These are phyloP conservation scores for Epiblema foenella DNA, from an alignment of 2,888 invertebrate species.

Conservation along the genomic window DNA sequence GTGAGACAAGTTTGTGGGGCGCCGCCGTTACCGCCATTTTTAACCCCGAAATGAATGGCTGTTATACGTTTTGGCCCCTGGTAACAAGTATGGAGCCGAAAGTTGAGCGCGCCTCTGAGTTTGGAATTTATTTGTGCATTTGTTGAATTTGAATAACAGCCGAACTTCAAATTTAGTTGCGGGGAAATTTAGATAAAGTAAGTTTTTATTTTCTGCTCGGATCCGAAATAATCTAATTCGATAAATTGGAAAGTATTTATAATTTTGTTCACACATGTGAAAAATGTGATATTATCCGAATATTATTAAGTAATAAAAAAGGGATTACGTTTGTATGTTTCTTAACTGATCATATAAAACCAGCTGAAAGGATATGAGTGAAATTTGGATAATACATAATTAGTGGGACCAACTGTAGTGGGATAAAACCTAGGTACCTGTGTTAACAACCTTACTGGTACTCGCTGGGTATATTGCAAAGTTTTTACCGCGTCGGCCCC, in stretches of 20 bases:
- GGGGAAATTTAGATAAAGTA: constrained; percentile 11
- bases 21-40: constrained; percentile 39
- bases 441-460: no score
- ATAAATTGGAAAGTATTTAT: background rate
- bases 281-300: background rate
- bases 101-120: constrained; percentile 25
- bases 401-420: no score
- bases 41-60: constrained; percentile 43
- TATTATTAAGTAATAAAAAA: background rate
- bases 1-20: constrained; percentile 43
- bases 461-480: no score
- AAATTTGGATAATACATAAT: no score
- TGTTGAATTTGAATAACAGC: constrained; percentile 16
- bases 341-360: no score
- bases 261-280: background rate
- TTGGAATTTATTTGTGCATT: constrained; percentile 25
- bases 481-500: no score
- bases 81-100: constrained; percentile 35
- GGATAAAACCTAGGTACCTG: no score
- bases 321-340: no score
- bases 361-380: no score
- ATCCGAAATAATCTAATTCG: background rate
- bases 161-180: constrained; percentile 17
- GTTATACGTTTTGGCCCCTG: constrained; percentile 41
- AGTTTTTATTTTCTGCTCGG: background rate